phyloP scores from a whole-genome alignment of 2,888 invertebrate species.

The Onchidella celtica region DNA sequence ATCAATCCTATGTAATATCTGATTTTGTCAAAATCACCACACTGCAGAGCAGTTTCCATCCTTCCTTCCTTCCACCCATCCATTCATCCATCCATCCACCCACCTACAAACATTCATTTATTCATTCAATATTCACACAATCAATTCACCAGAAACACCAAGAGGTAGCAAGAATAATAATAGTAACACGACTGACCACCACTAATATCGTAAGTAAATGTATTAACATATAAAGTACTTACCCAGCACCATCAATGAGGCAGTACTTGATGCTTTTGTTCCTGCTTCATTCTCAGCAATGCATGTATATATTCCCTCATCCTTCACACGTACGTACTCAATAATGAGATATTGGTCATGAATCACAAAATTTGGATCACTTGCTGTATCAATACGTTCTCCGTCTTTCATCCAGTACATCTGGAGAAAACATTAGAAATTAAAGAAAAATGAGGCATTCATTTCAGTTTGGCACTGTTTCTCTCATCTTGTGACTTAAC shows the following conservation, averaged over 20 bases:
- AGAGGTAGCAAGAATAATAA: no score
- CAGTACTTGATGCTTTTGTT: background rate
- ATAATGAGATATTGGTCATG: conserved; percentile 36
- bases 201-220: background rate
- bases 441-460: background rate
- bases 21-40: no score
- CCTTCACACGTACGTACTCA: conserved; percentile 41
- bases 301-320: conserved; percentile 52
- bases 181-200: no score
- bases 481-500: background rate
- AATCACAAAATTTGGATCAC: conserved; percentile 38
- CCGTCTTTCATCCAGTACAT: conserved; percentile 52
- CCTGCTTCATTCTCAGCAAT: conserved; percentile 51
- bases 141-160: no score
- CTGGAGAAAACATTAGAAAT: conserved; percentile 39
- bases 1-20: no score
- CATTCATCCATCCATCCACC: no score
- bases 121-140: no score
- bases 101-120: no score
- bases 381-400: conserved; percentile 4
- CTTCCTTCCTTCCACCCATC: no score
- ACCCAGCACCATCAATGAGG: conserved; percentile 48
- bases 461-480: background rate
- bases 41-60: no score
- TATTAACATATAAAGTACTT: background rate